phyloP scores from a whole-genome alignment of 30 jellyfish, hydroid and myxozoan genomes.

The Cassiopea andromeda region DNA sequence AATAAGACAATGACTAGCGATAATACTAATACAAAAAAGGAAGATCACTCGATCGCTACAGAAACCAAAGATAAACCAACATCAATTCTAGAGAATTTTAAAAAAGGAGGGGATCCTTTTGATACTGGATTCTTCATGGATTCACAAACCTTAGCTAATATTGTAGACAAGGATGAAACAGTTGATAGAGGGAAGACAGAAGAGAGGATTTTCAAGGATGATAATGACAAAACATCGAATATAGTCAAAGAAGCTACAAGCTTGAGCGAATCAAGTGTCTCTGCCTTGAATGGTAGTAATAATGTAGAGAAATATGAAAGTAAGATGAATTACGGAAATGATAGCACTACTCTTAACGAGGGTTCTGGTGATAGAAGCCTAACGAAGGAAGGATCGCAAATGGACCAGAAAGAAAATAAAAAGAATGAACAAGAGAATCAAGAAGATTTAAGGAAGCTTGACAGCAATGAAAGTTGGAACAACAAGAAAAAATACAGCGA shows the following conservation, averaged over 20 bases:
- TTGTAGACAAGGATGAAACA: neutral
- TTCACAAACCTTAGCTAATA: neutral
- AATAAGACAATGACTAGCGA: neutral
- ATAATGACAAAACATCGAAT: neutral
- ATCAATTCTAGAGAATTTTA: slow-evolving; percentile 37
- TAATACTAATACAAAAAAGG: neutral
- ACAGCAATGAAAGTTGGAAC: neutral
- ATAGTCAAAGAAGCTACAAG: neutral
- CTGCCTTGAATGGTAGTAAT: neutral
- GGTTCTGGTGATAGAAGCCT: too few species aligned
- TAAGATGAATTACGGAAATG: neutral
- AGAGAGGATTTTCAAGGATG: neutral
- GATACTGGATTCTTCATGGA: slow-evolving; percentile 48
- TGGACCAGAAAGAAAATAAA: neutral
- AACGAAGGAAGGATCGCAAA: neutral
- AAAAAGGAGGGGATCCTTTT: neutral
- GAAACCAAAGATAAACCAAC: slow-evolving; percentile 6
- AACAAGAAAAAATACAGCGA: neutral
- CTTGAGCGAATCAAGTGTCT: neutral
- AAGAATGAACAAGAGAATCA: neutral
- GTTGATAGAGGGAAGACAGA: neutral
- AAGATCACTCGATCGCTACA: neutral
- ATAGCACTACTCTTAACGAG: neutral
- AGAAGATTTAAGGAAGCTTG: neutral
- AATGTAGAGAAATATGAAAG: neutral